A percentile compares a stretch with the other conserved stretches of the same genome.
Evolutionary conservation across 2,888 invertebrate species (phyloP).

Genomic region (Sphinx pinastri): DNA sequence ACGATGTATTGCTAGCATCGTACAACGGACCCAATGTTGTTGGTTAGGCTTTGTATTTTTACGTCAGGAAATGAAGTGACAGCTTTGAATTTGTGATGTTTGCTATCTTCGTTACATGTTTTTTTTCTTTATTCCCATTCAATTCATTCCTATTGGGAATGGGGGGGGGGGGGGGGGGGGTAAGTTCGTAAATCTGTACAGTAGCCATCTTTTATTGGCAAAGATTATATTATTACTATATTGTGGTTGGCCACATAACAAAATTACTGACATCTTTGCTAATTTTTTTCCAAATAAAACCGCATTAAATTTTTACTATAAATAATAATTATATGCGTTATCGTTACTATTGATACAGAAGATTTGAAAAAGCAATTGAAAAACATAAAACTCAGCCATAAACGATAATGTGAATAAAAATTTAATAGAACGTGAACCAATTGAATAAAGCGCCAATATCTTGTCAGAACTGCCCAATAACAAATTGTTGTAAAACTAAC

Average conservation of each 20-base stretch:
- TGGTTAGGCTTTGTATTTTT: conserved; percentile 37
- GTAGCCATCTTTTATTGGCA: background rate
- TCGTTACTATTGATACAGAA: no score
- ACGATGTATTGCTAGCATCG: conserved; percentile 29
- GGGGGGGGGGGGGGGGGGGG: conserved; percentile 5
- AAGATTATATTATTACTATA: background rate
- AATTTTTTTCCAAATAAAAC: no score
- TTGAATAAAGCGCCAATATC: conserved; percentile 43
- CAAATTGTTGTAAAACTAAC: conserved; percentile 38
- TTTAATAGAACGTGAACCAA: background rate
- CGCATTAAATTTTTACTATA: no score
- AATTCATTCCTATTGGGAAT: conserved; percentile 30
- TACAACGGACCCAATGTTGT: conserved; percentile 29
- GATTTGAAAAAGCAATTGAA: no score
- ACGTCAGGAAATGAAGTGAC: conserved; percentile 36
- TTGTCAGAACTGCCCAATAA: conserved; percentile 41
- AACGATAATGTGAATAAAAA: background rate
- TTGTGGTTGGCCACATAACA: background rate
- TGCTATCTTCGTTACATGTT: conserved; percentile 33
- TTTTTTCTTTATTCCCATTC: conserved; percentile 27
- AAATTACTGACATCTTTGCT: no score
- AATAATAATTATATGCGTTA: background rate
- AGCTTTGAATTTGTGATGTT: conserved; percentile 29
- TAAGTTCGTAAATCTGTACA: background rate
- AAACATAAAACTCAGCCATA: background rate